Base-by-base conservation (phyloP, 2,888 invertebrate species). In the Drosophila glabriapex region DNA sequence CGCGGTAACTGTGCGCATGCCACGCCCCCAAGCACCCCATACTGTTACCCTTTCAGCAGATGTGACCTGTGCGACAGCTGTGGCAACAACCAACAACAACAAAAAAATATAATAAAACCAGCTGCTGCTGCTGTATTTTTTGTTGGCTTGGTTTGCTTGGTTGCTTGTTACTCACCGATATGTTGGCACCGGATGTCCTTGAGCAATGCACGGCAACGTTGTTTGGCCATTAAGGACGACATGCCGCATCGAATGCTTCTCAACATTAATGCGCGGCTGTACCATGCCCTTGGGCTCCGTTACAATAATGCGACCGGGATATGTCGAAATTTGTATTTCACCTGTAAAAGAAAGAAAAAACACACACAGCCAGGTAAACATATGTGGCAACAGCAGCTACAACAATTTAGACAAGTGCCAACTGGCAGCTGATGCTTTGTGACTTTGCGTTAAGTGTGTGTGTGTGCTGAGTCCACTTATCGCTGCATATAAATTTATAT, bases 101-200 rank as follows among this genome's bases (percentile, higher is more conserved):
- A 37, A 46, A 35, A 50, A 22, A 61, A 9, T 14, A 7, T 35
- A 52, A 59, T 19, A 53, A 43, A 73, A 64, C 54, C 67, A 54
- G 67, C 74, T 41, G 68, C 68, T 52, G 65, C 3, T 52, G 65
- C 0, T 54, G 31, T 29, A 54, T 43, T 64, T 49, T 33, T 46
- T 68, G 43, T 31, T 43, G 28, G 50, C 28, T 19, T 29, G 16
- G 19, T 4, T 29, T 50, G 50, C 10, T 28, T 29, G 29, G 29
- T 43, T 43, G 43, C 52, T 70, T 71, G 64, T 60, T 72, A 91
- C 94, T 94, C 92, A 96, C 96, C 96, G 95, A 94, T 96, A 97
- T 74, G 95, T 95, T 68, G 97, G 97, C 71, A 97, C 96, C 6
- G 97, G 97, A 95, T 96, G 96, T 77, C 96, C 97, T 93, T 97